phyloP scores from a whole-genome alignment of 2,113 vertebrate genomes.

The Rattus rattus region DNA sequence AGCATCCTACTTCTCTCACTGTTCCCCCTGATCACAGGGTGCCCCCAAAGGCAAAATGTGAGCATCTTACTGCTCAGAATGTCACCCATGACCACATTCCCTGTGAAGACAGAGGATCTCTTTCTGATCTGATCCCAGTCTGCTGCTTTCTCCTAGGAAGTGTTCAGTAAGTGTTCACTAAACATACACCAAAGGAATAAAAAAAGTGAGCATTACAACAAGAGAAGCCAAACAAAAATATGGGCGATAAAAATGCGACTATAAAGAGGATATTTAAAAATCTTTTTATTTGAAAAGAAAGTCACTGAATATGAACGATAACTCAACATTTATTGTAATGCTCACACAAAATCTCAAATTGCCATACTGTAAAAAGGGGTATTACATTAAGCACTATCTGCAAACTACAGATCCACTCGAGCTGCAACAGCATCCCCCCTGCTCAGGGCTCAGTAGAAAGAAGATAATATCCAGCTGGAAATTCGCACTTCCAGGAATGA shows the following conservation, averaged over 20 bases:
- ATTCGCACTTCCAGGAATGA: neutral
- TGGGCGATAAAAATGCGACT: neutral
- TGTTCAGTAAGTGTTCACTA: neutral
- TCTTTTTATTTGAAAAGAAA: constrained; percentile 35
- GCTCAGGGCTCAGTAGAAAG: neutral
- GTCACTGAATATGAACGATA: constrained; percentile 20
- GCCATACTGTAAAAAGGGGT: neutral
- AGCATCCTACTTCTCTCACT: neutral
- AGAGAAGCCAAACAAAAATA: constrained; percentile 8
- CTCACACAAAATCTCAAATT: constrained; percentile 25
- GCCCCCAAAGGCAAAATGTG: neutral
- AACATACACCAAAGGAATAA: neutral
- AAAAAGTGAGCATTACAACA: neutral
- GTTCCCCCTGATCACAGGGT: neutral
- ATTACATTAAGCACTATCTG: neutral
- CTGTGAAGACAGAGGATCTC: neutral
- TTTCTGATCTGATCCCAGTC: neutral
- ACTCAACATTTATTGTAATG: constrained; percentile 39
- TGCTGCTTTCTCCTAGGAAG: neutral
- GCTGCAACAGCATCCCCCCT: neutral
- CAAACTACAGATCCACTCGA: neutral
- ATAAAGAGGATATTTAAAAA: neutral
- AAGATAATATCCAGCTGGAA: neutral
- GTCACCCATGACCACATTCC: neutral
- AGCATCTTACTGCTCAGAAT: neutral